These are phyloP conservation scores for Pseudococcus viburni DNA, from an alignment of 2,888 invertebrate genomes.

Conservation along the genomic window DNA sequence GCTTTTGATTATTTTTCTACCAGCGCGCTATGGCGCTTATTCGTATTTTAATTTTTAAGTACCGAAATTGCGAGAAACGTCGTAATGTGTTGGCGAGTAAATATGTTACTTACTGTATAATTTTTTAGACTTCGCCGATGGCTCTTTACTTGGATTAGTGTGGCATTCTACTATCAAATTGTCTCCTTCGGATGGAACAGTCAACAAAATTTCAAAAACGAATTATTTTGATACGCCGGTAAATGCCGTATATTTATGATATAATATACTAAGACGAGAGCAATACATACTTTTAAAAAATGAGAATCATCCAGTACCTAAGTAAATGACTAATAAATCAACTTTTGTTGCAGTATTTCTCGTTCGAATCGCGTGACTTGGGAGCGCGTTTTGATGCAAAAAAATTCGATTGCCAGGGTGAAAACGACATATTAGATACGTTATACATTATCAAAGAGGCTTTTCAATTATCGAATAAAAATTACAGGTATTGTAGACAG, in stretches of 20 bases:
- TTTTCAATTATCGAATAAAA: conserved; percentile 69
- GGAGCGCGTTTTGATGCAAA: conserved; percentile 69
- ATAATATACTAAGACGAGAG: too few species aligned
- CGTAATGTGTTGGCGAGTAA: background rate
- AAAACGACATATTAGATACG: conserved; percentile 69
- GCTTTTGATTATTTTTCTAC: too few species aligned
- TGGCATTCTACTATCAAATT: conserved; percentile 69
- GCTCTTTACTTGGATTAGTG: conserved; percentile 69
- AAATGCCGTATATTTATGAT: background rate
- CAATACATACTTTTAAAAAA: too few species aligned
- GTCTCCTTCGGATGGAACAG: conserved; percentile 64
- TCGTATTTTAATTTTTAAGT: too few species aligned
- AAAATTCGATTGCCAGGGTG: conserved; percentile 70
- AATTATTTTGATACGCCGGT: conserved; percentile 8
- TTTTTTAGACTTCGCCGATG: conserved; percentile 69
- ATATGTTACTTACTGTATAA: background rate
- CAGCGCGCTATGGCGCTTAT: too few species aligned
- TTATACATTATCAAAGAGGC: conserved; percentile 69
- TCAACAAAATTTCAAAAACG: background rate
- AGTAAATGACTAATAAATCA: background rate
- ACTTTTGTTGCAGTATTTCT: conserved; percentile 69
- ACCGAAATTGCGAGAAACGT: background rate
- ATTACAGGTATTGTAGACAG: conserved; percentile 69
- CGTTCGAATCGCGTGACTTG: conserved; percentile 69
- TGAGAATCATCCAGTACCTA: too few species aligned